Evolutionary conservation across 2,888 invertebrate species (phyloP).

Genomic region (Ichneumoninae sp.): DNA sequence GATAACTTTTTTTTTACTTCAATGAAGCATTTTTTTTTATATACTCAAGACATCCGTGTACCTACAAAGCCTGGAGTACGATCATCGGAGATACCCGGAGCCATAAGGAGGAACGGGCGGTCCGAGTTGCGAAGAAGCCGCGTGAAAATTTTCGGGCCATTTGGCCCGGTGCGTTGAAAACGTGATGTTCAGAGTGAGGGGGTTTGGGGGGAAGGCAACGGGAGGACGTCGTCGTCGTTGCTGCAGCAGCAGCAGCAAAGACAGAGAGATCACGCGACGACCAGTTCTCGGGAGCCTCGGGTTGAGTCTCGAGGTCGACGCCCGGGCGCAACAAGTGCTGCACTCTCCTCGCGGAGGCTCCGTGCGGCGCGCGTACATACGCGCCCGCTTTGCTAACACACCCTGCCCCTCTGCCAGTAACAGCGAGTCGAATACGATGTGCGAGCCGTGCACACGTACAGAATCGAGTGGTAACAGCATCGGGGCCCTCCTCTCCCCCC

Average conservation of each 20-base stretch:
- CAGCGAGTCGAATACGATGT: slow-evolving; percentile 41
- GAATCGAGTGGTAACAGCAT: slow-evolving; percentile 52
- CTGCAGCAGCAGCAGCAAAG: slow-evolving; percentile 26
- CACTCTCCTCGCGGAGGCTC: slow-evolving; percentile 72
- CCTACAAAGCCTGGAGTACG: not conserved
- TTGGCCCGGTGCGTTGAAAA: slow-evolving; percentile 40
- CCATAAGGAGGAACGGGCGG: not conserved
- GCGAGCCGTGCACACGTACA: slow-evolving; percentile 36
- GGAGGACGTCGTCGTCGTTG: slow-evolving; percentile 15
- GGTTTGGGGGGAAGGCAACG: not conserved
- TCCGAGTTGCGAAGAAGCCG: not conserved
- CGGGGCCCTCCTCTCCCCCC: slow-evolving; percentile 39
- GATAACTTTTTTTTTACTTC: not conserved
- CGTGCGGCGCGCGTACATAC: slow-evolving; percentile 71
- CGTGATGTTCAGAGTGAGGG: slow-evolving; percentile 8
- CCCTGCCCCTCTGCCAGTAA: slow-evolving; percentile 60
- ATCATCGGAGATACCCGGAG: slow-evolving; percentile 1
- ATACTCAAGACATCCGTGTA: not conserved
- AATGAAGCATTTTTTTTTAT: slow-evolving; percentile 19
- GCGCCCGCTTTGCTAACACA: slow-evolving; percentile 70
- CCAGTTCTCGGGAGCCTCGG: slow-evolving; percentile 74
- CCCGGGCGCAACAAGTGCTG: slow-evolving; percentile 84
- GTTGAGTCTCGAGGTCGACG: slow-evolving; percentile 83
- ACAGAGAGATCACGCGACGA: slow-evolving; percentile 57
- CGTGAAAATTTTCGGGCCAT: slow-evolving; percentile 61